Conservation (phyloP, 2,888 invertebrate genomes). For the Ptilodon capucinus region DNA sequence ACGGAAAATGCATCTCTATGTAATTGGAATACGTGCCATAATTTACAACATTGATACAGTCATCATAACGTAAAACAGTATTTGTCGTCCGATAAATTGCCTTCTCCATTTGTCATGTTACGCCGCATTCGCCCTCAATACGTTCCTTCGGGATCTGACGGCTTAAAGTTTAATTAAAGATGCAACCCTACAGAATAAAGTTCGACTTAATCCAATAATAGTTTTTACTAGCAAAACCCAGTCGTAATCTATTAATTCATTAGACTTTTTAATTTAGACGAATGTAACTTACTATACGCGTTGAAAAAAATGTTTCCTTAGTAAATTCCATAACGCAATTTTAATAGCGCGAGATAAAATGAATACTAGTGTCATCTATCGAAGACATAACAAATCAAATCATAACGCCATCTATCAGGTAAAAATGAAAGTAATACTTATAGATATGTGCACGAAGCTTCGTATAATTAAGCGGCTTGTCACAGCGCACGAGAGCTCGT, state of each 20-base stretch:
- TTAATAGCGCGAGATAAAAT: no score
- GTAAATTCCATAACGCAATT: no score
- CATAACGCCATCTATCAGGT: background rate
- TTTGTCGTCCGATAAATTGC: conserved; percentile 1
- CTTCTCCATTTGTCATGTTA: conserved; percentile 14
- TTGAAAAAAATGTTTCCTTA: no score
- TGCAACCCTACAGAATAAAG: conserved; percentile 49
- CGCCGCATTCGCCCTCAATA: conserved; percentile 42
- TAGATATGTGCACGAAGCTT: background rate
- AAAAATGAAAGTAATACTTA: background rate
- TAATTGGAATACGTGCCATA: no score
- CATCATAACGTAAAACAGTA: no score
- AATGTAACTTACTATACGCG: no score
- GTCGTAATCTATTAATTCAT: conserved; percentile 33
- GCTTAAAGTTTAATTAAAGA: conserved; percentile 70
- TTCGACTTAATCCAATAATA: conserved; percentile 45
- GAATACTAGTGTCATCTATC: no score
- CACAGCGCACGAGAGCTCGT: background rate
- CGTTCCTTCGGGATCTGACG: conserved; percentile 53
- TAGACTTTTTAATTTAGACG: conserved; percentile 2
- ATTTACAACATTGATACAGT: no score
- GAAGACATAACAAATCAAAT: background rate
- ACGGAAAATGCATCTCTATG: no score
- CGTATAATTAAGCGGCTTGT: background rate
- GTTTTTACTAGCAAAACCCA: conserved; percentile 36